Evolutionary conservation across 2,113 vertebrate genomes (phyloP).

Genomic region (Laticauda laticaudata): DNA sequence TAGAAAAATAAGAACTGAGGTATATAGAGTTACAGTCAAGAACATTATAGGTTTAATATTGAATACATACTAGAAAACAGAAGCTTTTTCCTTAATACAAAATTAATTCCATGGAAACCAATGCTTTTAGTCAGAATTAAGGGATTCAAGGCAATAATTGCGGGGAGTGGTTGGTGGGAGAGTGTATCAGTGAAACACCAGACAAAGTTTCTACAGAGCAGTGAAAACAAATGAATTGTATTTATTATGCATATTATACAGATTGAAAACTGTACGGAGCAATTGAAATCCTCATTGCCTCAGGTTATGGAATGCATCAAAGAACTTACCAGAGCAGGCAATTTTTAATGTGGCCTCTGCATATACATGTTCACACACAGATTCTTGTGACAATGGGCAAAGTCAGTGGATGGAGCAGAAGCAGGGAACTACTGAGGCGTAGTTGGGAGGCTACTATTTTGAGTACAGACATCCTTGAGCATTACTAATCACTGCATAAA

Average conservation of each 20-base stretch:
- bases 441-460: slow-evolving; percentile 41
- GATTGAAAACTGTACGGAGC: slow-evolving; percentile 68
- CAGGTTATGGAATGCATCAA: slow-evolving; percentile 64
- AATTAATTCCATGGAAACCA: slow-evolving; percentile 37
- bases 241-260: slow-evolving; percentile 79
- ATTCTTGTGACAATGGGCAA: slow-evolving; percentile 56
- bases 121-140: slow-evolving; percentile 45
- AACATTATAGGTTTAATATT: slow-evolving; percentile 54
- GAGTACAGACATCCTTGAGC: slow-evolving; percentile 56
- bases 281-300: slow-evolving; percentile 67
- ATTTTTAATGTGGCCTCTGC: slow-evolving; percentile 61
- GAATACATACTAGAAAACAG: slow-evolving; percentile 62
- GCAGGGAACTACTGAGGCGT: slow-evolving; percentile 46
- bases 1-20: slow-evolving; percentile 69
- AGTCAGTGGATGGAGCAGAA: slow-evolving; percentile 42
- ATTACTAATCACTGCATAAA: slow-evolving; percentile 60
- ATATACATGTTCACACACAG: slow-evolving; percentile 42
- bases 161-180: neutral
- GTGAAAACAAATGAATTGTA: slow-evolving; percentile 74
- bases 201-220: slow-evolving; percentile 66
- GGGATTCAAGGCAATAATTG: slow-evolving; percentile 29
- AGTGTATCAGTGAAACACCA: slow-evolving; percentile 62
- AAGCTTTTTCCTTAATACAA: slow-evolving; percentile 46
- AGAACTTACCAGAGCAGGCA: slow-evolving; percentile 66
- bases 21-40: slow-evolving; percentile 68